These are phyloP conservation scores for Cydia splendana DNA, from an alignment of 1,140 invertebrate species.

Conservation along the genomic window DNA sequence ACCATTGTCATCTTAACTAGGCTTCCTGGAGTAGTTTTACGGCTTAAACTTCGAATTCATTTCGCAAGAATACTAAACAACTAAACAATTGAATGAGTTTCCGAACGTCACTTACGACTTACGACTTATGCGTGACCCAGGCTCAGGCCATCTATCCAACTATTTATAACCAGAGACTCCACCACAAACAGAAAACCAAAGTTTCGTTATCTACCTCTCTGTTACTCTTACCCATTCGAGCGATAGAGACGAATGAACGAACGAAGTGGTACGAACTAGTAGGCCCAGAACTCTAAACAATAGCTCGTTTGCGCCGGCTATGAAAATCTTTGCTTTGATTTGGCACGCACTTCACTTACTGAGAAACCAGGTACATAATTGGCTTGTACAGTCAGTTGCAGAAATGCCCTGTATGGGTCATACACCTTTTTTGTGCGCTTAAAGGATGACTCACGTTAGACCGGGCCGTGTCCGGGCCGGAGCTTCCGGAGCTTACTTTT, in stretches of 20 bases:
- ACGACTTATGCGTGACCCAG: too few relatives aligned
- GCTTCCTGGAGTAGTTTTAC: too few relatives aligned
- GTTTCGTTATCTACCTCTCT: not conserved
- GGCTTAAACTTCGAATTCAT: too few relatives aligned
- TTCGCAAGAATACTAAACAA: too few relatives aligned
- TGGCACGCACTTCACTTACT: not conserved
- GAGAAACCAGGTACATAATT: not conserved
- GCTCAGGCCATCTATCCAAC: not conserved
- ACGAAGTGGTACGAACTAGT: too few relatives aligned
- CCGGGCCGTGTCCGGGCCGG: too few relatives aligned
- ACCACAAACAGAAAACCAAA: not conserved
- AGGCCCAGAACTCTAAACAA: not conserved
- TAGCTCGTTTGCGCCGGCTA: not conserved
- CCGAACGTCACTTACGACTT: too few relatives aligned
- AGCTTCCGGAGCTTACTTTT: too few relatives aligned
- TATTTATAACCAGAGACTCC: not conserved
- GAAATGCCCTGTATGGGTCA: not conserved
- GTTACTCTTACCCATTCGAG: not conserved
- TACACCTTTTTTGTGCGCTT: too few relatives aligned
- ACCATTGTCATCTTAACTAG: too few relatives aligned
- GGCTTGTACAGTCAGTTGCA: not conserved
- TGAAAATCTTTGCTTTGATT: not conserved
- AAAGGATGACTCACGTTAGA: too few relatives aligned
- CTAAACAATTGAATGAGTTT: too few relatives aligned
- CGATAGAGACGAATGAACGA: not conserved